phyloP scores from a whole-genome alignment of 1,140 invertebrate genomes.

The Belonocnema kinseyi region DNA sequence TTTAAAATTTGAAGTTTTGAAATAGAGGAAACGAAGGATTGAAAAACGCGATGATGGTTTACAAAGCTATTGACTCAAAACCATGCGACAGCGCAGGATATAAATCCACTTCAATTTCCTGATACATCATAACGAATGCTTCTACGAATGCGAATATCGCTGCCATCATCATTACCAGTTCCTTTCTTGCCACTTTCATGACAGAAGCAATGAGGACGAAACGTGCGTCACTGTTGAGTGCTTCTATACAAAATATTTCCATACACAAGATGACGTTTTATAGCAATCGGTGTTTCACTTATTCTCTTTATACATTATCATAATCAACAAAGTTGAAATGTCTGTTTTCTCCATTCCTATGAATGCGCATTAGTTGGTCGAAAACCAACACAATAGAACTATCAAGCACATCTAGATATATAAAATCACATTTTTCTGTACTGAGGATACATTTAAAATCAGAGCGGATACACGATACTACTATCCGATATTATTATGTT shows the following conservation, averaged over 20 bases:
- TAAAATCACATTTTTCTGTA: no score
- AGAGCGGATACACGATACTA: no score
- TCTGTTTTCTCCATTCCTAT: no score
- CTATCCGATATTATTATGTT: no score
- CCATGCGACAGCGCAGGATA: neutral
- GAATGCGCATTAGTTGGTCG: no score
- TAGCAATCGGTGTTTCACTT: no score
- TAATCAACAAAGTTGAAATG: no score
- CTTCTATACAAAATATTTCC: neutral
- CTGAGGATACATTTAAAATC: no score
- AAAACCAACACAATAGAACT: no score
- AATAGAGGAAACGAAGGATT: neutral
- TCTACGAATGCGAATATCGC: neutral
- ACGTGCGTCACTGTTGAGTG: neutral
- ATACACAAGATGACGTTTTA: neutral
- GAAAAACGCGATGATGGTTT: neutral
- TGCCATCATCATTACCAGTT: constrained; percentile 6
- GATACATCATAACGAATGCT: constrained; percentile 14
- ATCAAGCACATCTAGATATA: no score
- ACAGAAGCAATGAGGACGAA: neutral
- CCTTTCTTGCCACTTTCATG: neutral
- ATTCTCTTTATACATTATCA: no score
- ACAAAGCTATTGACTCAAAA: neutral
- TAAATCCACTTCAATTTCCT: constrained; percentile 1
- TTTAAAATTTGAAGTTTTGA: no score